Conservation (phyloP, 1,140 invertebrate genomes). For the Drepana arcuata region DNA sequence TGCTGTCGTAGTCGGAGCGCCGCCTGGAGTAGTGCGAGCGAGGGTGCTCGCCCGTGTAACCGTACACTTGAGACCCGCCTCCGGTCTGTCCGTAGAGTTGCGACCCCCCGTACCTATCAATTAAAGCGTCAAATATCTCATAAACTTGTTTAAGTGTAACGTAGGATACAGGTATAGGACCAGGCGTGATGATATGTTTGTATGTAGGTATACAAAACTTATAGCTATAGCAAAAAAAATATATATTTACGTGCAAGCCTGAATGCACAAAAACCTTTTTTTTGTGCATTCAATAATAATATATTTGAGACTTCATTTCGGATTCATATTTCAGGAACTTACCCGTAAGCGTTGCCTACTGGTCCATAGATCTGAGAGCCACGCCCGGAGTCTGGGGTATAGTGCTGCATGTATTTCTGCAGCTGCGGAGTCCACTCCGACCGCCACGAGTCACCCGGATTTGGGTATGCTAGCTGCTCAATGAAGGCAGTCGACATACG, state of each 20-base stretch:
- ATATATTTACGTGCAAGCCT: too few species aligned
- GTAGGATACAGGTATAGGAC: too few species aligned
- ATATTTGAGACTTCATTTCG: too few species aligned
- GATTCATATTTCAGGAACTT: too few species aligned
- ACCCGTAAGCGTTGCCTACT: conserved; percentile 59
- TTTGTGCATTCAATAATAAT: too few species aligned
- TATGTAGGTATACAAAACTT: too few species aligned
- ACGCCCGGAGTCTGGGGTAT: conserved; percentile 66
- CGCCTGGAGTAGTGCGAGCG: conserved; percentile 71
- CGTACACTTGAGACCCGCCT: conserved; percentile 65
- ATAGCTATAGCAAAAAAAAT: too few species aligned
- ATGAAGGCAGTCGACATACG: conserved; percentile 68
- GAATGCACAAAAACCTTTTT: too few species aligned
- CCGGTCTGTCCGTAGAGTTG: conserved; percentile 67
- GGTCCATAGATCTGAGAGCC: conserved; percentile 65
- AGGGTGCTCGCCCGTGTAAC: conserved; percentile 63
- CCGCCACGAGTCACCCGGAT: conserved; percentile 68
- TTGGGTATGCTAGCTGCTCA: conserved; percentile 64
- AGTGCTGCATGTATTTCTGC: conserved; percentile 67
- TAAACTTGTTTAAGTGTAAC: too few species aligned
- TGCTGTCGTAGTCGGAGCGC: conserved; percentile 76
- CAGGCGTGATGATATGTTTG: too few species aligned
- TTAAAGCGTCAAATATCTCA: background rate
- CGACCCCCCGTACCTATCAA: conserved; percentile 48
- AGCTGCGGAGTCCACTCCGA: conserved; percentile 67